Evolutionary conservation across 2,797 vertebrate genomes (phyloP).

Genomic region (Molossus alvarezi): DNA sequence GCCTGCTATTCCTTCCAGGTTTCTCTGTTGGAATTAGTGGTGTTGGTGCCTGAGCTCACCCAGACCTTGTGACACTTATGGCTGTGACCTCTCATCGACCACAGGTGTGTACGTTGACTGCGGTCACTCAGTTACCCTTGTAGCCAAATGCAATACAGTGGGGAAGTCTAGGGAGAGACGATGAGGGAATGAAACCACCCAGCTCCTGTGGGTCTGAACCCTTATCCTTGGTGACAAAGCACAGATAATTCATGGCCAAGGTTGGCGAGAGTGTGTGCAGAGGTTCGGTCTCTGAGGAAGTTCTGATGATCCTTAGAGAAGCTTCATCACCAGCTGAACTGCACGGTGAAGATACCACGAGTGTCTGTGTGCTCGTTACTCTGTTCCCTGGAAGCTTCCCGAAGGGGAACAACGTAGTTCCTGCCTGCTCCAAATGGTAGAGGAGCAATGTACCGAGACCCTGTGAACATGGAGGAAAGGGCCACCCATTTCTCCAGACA

Average conservation of each 20-base stretch:
- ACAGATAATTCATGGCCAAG: background rate
- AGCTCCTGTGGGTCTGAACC: background rate
- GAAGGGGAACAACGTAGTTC: background rate
- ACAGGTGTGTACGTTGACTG: background rate
- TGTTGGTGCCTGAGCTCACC: background rate
- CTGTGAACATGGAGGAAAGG: background rate
- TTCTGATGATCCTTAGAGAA: background rate
- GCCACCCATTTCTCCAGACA: background rate
- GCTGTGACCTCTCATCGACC: background rate
- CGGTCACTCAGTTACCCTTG: background rate
- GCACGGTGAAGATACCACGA: background rate
- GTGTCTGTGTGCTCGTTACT: background rate
- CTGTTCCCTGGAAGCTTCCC: background rate
- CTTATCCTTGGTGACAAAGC: background rate
- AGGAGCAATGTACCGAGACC: background rate
- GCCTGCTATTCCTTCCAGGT: background rate
- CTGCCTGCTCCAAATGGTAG: background rate
- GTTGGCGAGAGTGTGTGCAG: background rate
- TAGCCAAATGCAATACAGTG: background rate
- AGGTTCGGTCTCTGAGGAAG: background rate
- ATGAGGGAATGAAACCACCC: background rate
- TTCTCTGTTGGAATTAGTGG: constrained; percentile 30
- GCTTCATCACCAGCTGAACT: background rate
- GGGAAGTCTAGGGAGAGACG: background rate
- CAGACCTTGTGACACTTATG: too few relatives aligned